These are phyloP conservation scores for Phoeniculus purpureus DNA, from an alignment of 2,797 vertebrate species.

Conservation along the genomic window DNA sequence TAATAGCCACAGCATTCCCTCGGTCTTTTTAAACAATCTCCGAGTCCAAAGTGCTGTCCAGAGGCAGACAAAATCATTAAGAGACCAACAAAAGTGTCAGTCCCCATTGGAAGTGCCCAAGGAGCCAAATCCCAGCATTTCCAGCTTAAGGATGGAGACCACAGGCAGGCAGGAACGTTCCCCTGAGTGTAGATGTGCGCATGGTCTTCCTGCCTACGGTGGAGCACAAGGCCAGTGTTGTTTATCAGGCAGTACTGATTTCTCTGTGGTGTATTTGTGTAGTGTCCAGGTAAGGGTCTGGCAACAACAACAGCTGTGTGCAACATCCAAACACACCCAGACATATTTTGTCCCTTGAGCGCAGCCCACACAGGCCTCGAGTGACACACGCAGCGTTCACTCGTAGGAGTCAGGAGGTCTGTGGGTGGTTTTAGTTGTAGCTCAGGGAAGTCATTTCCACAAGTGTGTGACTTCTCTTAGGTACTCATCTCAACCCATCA, in stretches of 20 bases:
- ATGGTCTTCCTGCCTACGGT: background rate
- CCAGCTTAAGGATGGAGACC: background rate
- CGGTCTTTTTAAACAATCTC: background rate
- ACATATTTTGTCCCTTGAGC: background rate
- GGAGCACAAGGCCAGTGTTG: background rate
- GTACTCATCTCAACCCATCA: background rate
- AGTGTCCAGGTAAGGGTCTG: background rate
- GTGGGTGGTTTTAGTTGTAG: background rate
- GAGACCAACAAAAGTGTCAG: background rate
- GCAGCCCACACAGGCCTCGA: background rate
- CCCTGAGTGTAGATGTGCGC: background rate
- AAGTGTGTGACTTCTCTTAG: background rate
- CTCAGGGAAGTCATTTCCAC: background rate
- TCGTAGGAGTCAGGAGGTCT: background rate
- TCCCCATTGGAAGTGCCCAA: background rate
- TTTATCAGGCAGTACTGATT: background rate
- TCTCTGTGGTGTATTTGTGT: background rate
- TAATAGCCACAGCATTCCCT: background rate
- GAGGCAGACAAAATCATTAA: background rate
- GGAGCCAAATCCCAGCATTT: background rate
- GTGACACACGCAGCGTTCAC: background rate
- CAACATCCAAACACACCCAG: background rate
- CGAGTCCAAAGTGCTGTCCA: background rate
- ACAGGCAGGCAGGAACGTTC: background rate
- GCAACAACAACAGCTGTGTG: background rate